Evolutionary conservation across 2,113 vertebrate genomes (phyloP).

Genomic region (Clarias magur): DNA sequence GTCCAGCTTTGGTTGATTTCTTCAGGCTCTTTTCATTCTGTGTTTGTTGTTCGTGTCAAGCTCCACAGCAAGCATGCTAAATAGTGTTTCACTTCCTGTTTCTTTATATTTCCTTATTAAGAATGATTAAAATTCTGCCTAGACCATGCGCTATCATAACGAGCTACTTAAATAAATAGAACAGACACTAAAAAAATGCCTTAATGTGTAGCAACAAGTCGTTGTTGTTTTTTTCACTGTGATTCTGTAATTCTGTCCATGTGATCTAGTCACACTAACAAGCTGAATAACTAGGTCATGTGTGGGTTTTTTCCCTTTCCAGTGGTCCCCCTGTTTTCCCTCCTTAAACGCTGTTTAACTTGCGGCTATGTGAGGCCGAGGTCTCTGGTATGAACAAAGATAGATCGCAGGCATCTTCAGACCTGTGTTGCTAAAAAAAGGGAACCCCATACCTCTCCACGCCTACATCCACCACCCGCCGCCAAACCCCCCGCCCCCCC

Average conservation of each 20-base stretch:
- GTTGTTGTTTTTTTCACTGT: background rate
- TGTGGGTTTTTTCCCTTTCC: background rate
- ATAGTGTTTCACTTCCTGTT: background rate
- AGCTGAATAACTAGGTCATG: background rate
- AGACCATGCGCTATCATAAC: no score
- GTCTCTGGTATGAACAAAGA: conserved; percentile 40
- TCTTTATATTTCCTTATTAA: background rate
- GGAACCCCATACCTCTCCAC: background rate
- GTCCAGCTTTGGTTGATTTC: background rate
- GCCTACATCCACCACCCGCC: no score
- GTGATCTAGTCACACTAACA: background rate
- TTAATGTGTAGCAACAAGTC: background rate
- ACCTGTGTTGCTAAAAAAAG: conserved; percentile 52
- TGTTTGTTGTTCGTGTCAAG: background rate
- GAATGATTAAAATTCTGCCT: background rate
- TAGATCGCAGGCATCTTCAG: conserved; percentile 40
- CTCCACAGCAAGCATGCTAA: background rate
- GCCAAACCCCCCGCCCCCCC: background rate
- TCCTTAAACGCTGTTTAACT: background rate
- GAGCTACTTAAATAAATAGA: background rate
- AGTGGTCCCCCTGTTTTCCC: background rate
- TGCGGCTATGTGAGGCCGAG: conserved; percentile 7
- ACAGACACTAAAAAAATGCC: background rate
- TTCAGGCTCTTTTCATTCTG: background rate
- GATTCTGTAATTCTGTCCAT: background rate